Base-by-base conservation (phyloP, 2,888 invertebrate genomes). In the Caenorhabditis auriculariae region DNA sequence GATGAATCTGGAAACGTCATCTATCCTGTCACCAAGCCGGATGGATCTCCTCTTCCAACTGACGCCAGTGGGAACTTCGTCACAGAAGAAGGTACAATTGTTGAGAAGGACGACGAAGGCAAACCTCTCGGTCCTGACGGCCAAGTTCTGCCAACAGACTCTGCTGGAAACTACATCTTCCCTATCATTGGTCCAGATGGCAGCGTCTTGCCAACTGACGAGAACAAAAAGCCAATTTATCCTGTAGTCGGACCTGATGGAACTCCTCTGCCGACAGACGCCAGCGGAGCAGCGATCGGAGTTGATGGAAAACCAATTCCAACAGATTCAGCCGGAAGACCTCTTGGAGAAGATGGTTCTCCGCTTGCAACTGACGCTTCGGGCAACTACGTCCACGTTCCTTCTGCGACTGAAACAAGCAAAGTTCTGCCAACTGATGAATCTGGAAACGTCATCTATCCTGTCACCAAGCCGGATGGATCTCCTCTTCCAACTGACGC, bases 81-180 rank as follows among this genome's bases (percentile, higher is more conserved):
- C 17, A 52, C 60, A 21, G 55, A 49, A 23, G 41, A 59, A 21
- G 60, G 55, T 23, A 15, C 39, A 4, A 19, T 51, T 23, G 42
- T 66, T 24, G 53, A 51, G 28, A 53, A 57, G 21, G 57, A 62
- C 35, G 54, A 61, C 5, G 55, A 60, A 19, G 63, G 60, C n/a
- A 54, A 54, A 21, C 54, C 60, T 21, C n/a, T 70, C 5, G 60
- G 63, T 19, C 66, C 63, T 37, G 63, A 57, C 24, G 60, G 58
- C 43, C 24, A 42, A 39, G 44, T 47, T 12, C 42, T 70, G 5
- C 53, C 74, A 26, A 62, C 67, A 5, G 64, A 62, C 29, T 57
- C 55, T 9, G 57, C 54, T 39, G 77, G 77, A 6, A 50, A 46
- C 19, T 58, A 49, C 46, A 57, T 70, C 52, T 67, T 61, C 21